Conservation (phyloP, 2,113 vertebrate genomes). For the Clarias macrocephalus region DNA sequence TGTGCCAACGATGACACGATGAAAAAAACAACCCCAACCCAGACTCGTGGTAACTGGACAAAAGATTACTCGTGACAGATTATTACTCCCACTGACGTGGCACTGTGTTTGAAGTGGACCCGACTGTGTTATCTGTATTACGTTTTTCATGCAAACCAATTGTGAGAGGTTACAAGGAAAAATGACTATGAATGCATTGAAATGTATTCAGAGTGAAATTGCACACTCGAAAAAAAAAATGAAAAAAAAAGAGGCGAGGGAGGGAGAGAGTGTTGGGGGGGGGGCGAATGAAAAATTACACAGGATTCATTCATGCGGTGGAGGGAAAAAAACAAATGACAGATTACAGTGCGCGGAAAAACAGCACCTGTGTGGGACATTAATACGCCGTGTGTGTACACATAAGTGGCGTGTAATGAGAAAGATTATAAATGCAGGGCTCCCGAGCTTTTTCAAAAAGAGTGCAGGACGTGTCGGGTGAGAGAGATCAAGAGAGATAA, state of each 20-base stretch:
- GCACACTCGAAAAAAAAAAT: neutral
- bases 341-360: constrained; percentile 27
- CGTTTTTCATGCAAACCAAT: constrained; percentile 10
- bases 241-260: too few relatives aligned
- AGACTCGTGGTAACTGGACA: neutral
- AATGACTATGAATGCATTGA: constrained; percentile 2
- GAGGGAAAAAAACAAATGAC: constrained; percentile 47
- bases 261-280: too few relatives aligned
- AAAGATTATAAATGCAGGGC: constrained; percentile 27
- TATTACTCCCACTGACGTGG: neutral
- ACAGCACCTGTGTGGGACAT: constrained; percentile 5
- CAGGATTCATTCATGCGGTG: constrained; percentile 31
- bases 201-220: constrained; percentile 32
- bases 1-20: constrained; percentile 67
- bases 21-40: constrained; percentile 8
- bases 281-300: constrained; percentile 22
- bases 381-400: constrained; percentile 42
- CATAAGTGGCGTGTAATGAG: constrained; percentile 26
- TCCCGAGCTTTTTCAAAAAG: constrained; percentile 16
- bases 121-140: neutral
- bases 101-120: neutral
- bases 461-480: neutral
- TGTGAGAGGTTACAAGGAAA: constrained; percentile 6
- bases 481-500: neutral
- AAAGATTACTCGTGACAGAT: constrained; percentile 20